A percentile compares a stretch with the other conserved stretches of the same genome.
Conservation (phyloP, 2,113 vertebrate species). For the Halichoerus grypus region DNA sequence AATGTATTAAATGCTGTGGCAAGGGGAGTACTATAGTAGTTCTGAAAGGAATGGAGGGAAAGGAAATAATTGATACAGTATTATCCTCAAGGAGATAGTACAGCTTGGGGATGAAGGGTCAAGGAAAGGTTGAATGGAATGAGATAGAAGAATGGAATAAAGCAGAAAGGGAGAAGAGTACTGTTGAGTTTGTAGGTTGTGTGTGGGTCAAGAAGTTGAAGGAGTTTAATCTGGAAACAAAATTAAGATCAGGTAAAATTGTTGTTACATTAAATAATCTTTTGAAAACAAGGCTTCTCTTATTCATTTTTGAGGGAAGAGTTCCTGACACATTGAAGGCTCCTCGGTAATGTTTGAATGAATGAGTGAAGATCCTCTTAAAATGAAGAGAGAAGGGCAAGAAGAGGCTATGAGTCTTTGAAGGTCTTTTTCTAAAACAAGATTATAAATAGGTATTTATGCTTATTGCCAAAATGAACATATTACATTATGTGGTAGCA, state of each 20-base stretch:
- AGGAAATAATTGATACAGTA: background rate
- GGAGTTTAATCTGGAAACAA: conserved; percentile 33
- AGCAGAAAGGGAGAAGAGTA: background rate
- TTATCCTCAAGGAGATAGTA: background rate
- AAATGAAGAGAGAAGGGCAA: background rate
- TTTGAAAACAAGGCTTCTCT: background rate
- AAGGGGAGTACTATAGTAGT: background rate
- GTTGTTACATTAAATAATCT: background rate
- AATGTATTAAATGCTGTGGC: background rate
- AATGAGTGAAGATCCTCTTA: background rate
- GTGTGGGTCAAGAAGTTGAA: background rate
- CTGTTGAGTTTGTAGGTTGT: background rate
- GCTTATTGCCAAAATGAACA: background rate
- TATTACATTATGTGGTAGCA: background rate
- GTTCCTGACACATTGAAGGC: background rate
- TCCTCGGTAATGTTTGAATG: conserved; percentile 19
- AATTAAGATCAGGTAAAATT: conserved; percentile 4
- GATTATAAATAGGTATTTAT: background rate
- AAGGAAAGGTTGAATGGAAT: background rate
- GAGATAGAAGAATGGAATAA: background rate
- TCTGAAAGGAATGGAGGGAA: background rate
- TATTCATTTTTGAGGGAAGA: background rate
- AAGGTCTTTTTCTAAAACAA: background rate
- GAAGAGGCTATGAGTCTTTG: background rate
- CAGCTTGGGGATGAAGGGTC: background rate